Conservation (phyloP, 1,140 invertebrate genomes). For the Bombyx mori region ASM3026992v2 NC_085111.1:13914001-13914500, state of each 20-base stretch:
- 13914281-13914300: constrained; percentile 73
- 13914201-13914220: constrained; percentile 75
- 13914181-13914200: constrained; percentile 77
- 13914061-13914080: constrained; percentile 88
- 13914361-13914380: no score
- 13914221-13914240: constrained; percentile 28
- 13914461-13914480: no score
- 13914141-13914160: constrained; percentile 15
- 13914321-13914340: no score
- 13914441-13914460: no score
- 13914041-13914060: constrained; percentile 86
- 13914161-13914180: constrained; percentile 29
- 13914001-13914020: constrained; percentile 87
- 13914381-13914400: no score
- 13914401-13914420: no score
- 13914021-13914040: constrained; percentile 95
- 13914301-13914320: background rate
- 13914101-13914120: constrained; percentile 61
- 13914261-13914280: constrained; percentile 77
- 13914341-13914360: no score
- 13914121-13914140: constrained; percentile 36
- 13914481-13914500: no score
- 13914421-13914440: no score
- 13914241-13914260: constrained; percentile 74
- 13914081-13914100: constrained; percentile 77